Evolutionary conservation across 1,140 invertebrate species (phyloP), one percentile per base, ranked within the genome.

Genomic region (Sitophilus oryzae): DNA sequence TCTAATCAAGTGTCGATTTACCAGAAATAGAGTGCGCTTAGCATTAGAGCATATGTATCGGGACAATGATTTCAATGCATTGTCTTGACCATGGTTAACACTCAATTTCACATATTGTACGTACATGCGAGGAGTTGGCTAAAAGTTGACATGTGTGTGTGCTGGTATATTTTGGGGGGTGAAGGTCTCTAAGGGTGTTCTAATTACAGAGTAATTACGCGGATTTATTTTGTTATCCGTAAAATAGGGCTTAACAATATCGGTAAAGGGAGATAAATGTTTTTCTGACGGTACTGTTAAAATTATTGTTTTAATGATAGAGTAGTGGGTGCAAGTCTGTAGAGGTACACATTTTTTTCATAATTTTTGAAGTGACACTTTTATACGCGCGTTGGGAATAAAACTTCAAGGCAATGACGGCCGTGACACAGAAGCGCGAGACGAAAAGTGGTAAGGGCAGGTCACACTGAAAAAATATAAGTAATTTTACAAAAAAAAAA

Each of bases 61-160:
- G 25, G 40, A 62, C 53, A 60, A 64, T 56, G 45, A 52, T 40
- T 21, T 45, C 25, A 22, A 9, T 19, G 5, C 25, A 30, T 30
- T 30, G 34, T 46, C 42, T 45, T 43, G 22, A 38, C 36, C 42
- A 47, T 61, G 56, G 66, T 68, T 68, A 62, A 68, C 66, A 68
- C 66, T 65, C 66, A 68, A 68, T 68, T 68, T 68, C 65, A 64
- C 66, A 66, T 68, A 68, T 66, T 66, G 66, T 66, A 22, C 35
- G 9, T 40, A n/a, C 36, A n/a, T 16, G 19, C 30, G 35, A 15
- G 14, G 10, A 19, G 34, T 34, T 14, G 18, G 11, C 14, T 1
- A 25, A 53, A 53, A 53, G 43, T 45, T 38, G 51, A 45, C 51
- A 53, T 53, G 30, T 53, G 51, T 18, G 51, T 21, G 23, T n/a